Base-by-base conservation (phyloP, 2,888 invertebrate genomes). In the Blastobasis adustella region DNA sequence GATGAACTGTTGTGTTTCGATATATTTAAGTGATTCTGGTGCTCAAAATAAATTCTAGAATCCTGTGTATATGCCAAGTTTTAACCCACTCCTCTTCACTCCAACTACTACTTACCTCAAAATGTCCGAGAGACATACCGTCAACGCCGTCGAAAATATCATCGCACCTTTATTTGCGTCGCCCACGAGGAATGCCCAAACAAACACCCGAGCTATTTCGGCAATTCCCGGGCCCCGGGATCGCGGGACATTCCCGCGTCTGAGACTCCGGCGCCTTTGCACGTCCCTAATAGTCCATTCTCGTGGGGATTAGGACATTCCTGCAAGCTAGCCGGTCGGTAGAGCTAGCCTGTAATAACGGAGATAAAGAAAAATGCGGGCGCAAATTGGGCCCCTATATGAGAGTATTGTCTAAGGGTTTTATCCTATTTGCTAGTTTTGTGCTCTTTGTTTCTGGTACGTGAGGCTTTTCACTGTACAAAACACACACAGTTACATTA, bases 161-260 rank as follows among this genome's bases (percentile, higher is more conserved):
- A 68, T 67, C 61, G 57, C 66, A 72, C 72, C 71, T 76, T 73
- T 65, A 73, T 71, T 71, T 64, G 61, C 58, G 61, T 57, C 65
- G 63, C 58, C 58, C 64, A 63, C 57, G 53, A 54, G 62, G 70
- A 71, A 73, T 72, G 69, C 65, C 73, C 73, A 78, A 79, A 79
- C 76, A 75, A 80, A 77, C 73, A 76, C 74, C 61, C 66, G 52
- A 49, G 66, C 60, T 60, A 74, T 67, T 58, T 59, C 59, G 59
- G 54, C 67, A 62, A 70, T 65, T 58, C 63, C 57, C 44, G 59
- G 66, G 68, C 68, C 69, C 59, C 61, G 58, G 57, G 59, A 52
- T 57, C 54, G 45, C 52, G 49, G 55, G 58, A 50, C 55, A 58
- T 61, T 61, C 56, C 47, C 54, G 58, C 50, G 56, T 55, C 23